Conservation (phyloP, 2,888 invertebrate species). For the Latrodectus elegans region DNA sequence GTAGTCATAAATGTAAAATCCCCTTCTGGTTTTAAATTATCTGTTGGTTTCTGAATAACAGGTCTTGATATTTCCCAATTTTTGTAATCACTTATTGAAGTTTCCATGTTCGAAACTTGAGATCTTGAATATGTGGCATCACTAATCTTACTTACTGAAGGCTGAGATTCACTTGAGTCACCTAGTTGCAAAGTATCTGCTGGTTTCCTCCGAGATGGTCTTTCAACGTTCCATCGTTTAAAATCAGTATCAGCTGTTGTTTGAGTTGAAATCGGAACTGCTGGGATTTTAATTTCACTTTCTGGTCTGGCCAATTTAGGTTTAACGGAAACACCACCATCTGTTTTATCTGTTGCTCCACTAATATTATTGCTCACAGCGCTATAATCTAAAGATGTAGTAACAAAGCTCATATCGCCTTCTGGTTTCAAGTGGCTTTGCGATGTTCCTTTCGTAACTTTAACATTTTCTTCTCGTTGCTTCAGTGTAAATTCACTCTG, state of each 20-base stretch:
- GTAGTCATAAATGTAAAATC: conserved; percentile 44
- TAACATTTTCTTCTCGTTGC: conserved; percentile 1
- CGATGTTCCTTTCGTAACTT: conserved; percentile 41
- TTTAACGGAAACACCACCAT: background rate
- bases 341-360: conserved; percentile 11
- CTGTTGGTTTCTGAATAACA: conserved; percentile 46
- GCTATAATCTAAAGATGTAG: conserved; percentile 54
- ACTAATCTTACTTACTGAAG: background rate
- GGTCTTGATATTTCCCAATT: conserved; percentile 31
- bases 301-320: conserved; percentile 33
- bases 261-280: conserved; percentile 36
- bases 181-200: conserved; percentile 37
- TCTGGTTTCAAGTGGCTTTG: conserved; percentile 49
- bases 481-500: conserved; percentile 47
- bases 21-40: conserved; percentile 68
- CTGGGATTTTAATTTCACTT: conserved; percentile 58
- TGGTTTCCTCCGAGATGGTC: conserved; percentile 41
- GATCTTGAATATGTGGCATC: background rate
- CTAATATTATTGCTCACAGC: conserved; percentile 11
- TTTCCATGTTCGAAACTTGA: conserved; percentile 19
- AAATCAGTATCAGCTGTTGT: conserved; percentile 53
- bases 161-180: background rate
- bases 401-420: conserved; percentile 57
- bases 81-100: conserved; percentile 11
- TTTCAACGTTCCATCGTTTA: conserved; percentile 57